phyloP scores from a whole-genome alignment of 35 echinoderm and acorn worm species.

The Lytechinus variegatus region DNA sequence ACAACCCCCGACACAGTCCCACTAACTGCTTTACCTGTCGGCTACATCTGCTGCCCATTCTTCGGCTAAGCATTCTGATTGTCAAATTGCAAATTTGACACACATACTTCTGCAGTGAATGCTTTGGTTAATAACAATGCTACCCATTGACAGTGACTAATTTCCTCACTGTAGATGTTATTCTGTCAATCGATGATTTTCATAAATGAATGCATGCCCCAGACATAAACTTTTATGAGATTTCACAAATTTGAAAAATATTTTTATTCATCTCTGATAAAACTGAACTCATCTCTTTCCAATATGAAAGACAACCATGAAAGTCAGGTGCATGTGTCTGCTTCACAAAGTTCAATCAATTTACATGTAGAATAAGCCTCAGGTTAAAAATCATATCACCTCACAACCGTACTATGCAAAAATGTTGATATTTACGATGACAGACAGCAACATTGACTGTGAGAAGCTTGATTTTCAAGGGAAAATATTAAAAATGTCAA shows the following conservation, averaged over 20 bases:
- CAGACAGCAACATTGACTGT: not conserved
- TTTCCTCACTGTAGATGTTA: not conserved
- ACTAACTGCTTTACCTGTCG: conserved; percentile 16
- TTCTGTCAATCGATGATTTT: not conserved
- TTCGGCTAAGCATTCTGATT: not conserved
- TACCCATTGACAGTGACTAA: not conserved
- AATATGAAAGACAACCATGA: not conserved
- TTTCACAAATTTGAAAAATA: not conserved
- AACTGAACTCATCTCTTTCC: not conserved
- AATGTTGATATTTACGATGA: not conserved
- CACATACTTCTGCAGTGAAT: not conserved
- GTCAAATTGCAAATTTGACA: not conserved
- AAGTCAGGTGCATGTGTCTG: not conserved
- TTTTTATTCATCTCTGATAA: not conserved
- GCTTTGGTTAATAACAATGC: not conserved
- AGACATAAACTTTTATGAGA: not conserved
- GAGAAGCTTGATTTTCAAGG: not conserved
- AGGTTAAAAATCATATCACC: not conserved
- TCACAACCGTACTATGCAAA: not conserved
- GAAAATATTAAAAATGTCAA: not conserved
- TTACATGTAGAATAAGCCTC: not conserved
- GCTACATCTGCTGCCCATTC: conserved; percentile 15
- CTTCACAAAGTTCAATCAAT: not conserved
- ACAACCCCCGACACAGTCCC: not conserved
- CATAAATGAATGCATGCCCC: not conserved